Evolutionary conservation across 2,888 invertebrate species (phyloP).

Genomic region (Epinotia brunnichana): DNA sequence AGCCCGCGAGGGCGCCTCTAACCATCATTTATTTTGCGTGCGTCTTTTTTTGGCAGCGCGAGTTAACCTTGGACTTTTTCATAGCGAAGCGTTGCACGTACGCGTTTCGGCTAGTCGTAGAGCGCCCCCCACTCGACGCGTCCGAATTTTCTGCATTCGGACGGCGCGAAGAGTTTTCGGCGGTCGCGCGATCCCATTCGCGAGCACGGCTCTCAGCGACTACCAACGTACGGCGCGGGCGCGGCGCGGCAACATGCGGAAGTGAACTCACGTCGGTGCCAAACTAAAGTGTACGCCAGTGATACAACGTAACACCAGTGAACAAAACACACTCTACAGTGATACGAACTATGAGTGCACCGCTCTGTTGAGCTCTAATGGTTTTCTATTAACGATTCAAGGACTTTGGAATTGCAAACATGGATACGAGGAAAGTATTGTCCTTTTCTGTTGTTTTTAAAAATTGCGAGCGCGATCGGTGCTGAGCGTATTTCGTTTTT

Average conservation of each 20-base stretch:
- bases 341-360: slow-evolving; percentile 80
- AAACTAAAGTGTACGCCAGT: slow-evolving; percentile 71
- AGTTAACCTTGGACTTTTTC: slow-evolving; percentile 83
- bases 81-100: slow-evolving; percentile 83
- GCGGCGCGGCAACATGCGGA: slow-evolving; percentile 79
- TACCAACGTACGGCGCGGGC: slow-evolving; percentile 68
- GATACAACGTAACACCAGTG: slow-evolving; percentile 57
- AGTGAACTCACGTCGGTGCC: slow-evolving; percentile 72
- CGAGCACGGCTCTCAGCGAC: slow-evolving; percentile 78
- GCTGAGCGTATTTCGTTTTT: background rate
- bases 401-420: slow-evolving; percentile 77
- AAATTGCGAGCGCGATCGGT: background rate
- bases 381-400: slow-evolving; percentile 71
- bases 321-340: slow-evolving; percentile 67
- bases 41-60: slow-evolving; percentile 84
- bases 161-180: slow-evolving; percentile 80
- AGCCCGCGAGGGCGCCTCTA: slow-evolving; percentile 76
- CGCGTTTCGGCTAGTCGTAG: slow-evolving; percentile 82
- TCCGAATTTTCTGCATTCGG: slow-evolving; percentile 83
- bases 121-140: slow-evolving; percentile 82
- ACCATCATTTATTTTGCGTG: slow-evolving; percentile 82
- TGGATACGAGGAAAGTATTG: slow-evolving; percentile 83
- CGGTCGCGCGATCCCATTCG: slow-evolving; percentile 82
- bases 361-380: slow-evolving; percentile 72
- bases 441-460: slow-evolving; percentile 48